Evolutionary conservation across 2,888 invertebrate genomes (phyloP).

Genomic region (Euproctis similis): DNA sequence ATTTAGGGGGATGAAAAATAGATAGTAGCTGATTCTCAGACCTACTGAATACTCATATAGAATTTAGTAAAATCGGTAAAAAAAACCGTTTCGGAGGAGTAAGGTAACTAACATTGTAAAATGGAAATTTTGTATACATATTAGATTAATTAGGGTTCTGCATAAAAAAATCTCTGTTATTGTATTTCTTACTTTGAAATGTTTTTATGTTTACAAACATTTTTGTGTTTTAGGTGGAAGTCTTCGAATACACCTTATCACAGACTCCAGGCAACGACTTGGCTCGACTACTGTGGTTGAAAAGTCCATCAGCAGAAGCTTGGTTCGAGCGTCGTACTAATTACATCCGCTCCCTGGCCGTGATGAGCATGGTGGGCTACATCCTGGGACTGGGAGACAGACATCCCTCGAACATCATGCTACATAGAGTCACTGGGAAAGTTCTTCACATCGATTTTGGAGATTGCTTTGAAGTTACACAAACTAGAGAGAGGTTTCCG

Average conservation of each 20-base stretch:
- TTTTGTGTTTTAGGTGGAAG: constrained; percentile 80
- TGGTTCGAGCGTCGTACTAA: constrained; percentile 99
- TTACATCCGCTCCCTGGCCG: constrained; percentile 96
- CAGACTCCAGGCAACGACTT: constrained; percentile 97
- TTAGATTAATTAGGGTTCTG: too few relatives aligned
- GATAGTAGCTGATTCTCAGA: too few relatives aligned
- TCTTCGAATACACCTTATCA: constrained; percentile 97
- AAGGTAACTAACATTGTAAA: too few relatives aligned
- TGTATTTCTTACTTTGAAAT: too few relatives aligned
- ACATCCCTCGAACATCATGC: constrained; percentile 98
- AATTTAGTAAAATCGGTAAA: too few relatives aligned
- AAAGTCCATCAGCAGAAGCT: constrained; percentile 97
- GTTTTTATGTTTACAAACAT: too few relatives aligned
- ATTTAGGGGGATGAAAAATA: too few relatives aligned
- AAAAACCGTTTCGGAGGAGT: too few relatives aligned
- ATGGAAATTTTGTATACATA: too few relatives aligned
- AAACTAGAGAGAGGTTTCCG: constrained; percentile 98
- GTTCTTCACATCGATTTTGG: constrained; percentile 99
- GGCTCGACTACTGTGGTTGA: constrained; percentile 95
- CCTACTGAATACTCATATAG: too few relatives aligned
- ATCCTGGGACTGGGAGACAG: constrained; percentile 98
- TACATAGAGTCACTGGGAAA: constrained; percentile 96
- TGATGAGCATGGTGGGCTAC: constrained; percentile 99
- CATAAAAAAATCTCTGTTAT: too few relatives aligned
- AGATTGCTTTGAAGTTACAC: constrained; percentile 99